A percentile compares a stretch with the other conserved stretches of the same genome.
Evolutionary conservation across 2,797 vertebrate genomes (phyloP).

Genomic region (Halcyon badia): DNA sequence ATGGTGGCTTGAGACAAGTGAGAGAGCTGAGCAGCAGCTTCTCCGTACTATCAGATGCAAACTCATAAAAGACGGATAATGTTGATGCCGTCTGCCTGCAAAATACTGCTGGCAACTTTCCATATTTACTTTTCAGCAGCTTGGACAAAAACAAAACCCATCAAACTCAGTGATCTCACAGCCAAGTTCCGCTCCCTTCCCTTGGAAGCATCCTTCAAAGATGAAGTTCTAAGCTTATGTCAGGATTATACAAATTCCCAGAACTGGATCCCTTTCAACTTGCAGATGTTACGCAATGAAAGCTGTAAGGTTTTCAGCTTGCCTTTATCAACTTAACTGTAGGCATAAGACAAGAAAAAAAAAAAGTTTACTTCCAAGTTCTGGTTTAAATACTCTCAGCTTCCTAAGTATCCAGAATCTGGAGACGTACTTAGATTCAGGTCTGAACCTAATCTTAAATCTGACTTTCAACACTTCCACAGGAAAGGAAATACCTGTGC

Average conservation of each 20-base stretch:
- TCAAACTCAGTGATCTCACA: background rate
- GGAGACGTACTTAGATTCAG: background rate
- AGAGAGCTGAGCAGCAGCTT: background rate
- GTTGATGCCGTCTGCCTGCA: rapidly evolving
- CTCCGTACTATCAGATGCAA: background rate
- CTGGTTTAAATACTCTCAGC: background rate
- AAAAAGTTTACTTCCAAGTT: background rate
- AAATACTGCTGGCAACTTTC: background rate
- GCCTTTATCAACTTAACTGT: background rate
- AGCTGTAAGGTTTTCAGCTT: background rate
- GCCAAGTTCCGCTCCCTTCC: background rate
- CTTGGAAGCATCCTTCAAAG: background rate
- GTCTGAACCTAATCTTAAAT: background rate
- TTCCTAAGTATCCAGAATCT: background rate
- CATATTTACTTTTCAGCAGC: background rate
- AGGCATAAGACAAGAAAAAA: background rate
- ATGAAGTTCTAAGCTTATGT: rapidly evolving
- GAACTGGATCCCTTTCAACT: background rate
- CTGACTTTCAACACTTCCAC: rapidly evolving
- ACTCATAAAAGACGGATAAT: background rate
- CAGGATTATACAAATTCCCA: background rate
- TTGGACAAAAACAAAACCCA: background rate
- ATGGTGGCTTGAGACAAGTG: background rate
- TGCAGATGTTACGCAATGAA: background rate
- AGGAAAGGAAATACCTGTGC: background rate